phyloP scores from a whole-genome alignment of 92 coral and sea anemone species.

The Porites cylindrica region DNA sequence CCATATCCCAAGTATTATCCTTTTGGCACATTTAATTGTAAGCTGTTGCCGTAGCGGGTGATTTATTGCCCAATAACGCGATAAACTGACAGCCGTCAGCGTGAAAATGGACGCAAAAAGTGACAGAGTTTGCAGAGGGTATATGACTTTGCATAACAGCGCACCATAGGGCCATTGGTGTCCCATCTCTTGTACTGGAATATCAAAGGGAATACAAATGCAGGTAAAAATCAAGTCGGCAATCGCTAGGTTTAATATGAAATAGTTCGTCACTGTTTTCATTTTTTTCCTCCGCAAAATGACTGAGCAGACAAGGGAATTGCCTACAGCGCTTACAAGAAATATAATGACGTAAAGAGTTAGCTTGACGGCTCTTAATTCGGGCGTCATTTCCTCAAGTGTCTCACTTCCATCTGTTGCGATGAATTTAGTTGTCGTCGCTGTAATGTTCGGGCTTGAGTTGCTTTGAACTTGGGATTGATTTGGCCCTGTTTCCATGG shows the following conservation, averaged over 20 bases:
- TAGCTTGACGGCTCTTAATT: slow-evolving; percentile 57
- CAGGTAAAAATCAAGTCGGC: slow-evolving; percentile 84
- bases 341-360: slow-evolving; percentile 71
- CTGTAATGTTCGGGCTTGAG: not conserved
- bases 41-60: slow-evolving; percentile 84
- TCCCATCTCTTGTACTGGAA: slow-evolving; percentile 78
- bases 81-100: slow-evolving; percentile 68
- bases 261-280: slow-evolving; percentile 91
- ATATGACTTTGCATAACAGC: slow-evolving; percentile 72
- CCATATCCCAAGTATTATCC: slow-evolving; percentile 78
- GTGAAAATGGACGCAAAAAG: slow-evolving; percentile 83
- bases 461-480: not conserved
- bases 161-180: slow-evolving; percentile 80
- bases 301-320: slow-evolving; percentile 72
- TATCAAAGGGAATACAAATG: slow-evolving; percentile 81
- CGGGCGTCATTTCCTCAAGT: not conserved
- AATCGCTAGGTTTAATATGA: slow-evolving; percentile 80
- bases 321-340: slow-evolving; percentile 76
- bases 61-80: slow-evolving; percentile 89
- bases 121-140: slow-evolving; percentile 80
- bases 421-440: not conserved
- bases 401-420: not conserved
- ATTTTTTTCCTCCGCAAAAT: slow-evolving; percentile 75
- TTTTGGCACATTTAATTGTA: slow-evolving; percentile 63
- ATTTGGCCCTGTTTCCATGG: slow-evolving; percentile 1